Evolutionary conservation across 2,113 vertebrate species (phyloP).

Genomic region (Actenoides lindsayi): DNA sequence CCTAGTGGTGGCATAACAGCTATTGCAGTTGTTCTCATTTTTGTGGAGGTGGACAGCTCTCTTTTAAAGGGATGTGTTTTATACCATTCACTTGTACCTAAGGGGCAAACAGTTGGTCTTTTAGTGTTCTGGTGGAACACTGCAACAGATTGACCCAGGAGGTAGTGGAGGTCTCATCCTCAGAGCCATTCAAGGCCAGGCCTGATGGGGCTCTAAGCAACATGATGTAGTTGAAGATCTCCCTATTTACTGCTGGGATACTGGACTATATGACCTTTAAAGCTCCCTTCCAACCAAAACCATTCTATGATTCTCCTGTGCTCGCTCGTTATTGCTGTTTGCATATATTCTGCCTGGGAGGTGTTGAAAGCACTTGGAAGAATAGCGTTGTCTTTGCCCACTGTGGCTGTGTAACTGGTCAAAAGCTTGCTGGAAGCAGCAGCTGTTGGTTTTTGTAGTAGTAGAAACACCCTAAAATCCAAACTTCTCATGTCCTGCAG

Average conservation of each 20-base stretch:
- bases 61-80: background rate
- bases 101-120: background rate
- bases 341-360: background rate
- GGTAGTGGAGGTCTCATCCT: no score
- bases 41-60: fast-evolving
- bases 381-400: background rate
- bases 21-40: background rate
- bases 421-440: background rate
- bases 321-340: background rate
- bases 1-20: background rate
- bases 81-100: background rate
- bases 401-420: background rate
- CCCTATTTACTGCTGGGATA: no score
- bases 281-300: no score
- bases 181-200: no score
- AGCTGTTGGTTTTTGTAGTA: background rate
- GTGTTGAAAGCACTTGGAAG: background rate
- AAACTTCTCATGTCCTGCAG: fast-evolving
- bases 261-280: no score
- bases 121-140: background rate
- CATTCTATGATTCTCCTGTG: background rate
- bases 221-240: no score
- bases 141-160: no score
- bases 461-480: background rate
- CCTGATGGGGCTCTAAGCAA: no score